These are phyloP conservation scores for Pogonomyrmex californicus DNA, from an alignment of 1,140 invertebrate genomes.

Conservation along the genomic window DNA sequence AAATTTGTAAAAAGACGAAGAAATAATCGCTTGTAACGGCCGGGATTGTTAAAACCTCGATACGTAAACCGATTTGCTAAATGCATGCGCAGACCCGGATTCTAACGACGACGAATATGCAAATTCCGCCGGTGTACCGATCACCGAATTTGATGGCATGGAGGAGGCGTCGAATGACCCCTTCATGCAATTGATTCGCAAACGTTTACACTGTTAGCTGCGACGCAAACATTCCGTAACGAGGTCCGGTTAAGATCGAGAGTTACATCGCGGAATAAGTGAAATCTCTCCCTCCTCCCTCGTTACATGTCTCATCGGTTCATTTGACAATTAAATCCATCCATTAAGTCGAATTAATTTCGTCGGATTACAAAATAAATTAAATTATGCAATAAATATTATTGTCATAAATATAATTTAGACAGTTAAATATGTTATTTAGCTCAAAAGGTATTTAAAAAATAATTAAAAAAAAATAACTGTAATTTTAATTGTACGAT, in stretches of 20 bases:
- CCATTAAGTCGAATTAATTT: not conserved
- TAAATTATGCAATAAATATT: not conserved
- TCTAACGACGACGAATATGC: constrained; percentile 44
- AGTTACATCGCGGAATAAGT: not conserved
- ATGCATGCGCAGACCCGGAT: constrained; percentile 7
- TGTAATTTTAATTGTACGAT: too few species aligned
- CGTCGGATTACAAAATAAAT: not conserved
- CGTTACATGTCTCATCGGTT: not conserved
- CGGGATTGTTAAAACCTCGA: not conserved
- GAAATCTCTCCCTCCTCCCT: not conserved
- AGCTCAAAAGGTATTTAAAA: too few species aligned
- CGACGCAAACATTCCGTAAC: constrained; percentile 60
- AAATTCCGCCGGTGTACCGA: constrained; percentile 58
- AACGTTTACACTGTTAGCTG: constrained; percentile 59
- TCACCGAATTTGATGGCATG: constrained; percentile 45
- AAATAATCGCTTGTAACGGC: not conserved
- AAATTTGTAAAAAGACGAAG: not conserved
- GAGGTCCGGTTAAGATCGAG: constrained; percentile 30
- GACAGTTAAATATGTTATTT: too few species aligned
- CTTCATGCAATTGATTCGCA: constrained; percentile 55
- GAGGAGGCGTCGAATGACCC: constrained; percentile 34
- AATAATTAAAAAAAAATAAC: too few species aligned
- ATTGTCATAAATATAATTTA: not conserved
- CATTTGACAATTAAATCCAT: not conserved
- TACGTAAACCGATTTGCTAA: constrained; percentile 56